phyloP scores from a whole-genome alignment of 92 coral and sea anemone species.

The Epizoanthus ramosus region DNA sequence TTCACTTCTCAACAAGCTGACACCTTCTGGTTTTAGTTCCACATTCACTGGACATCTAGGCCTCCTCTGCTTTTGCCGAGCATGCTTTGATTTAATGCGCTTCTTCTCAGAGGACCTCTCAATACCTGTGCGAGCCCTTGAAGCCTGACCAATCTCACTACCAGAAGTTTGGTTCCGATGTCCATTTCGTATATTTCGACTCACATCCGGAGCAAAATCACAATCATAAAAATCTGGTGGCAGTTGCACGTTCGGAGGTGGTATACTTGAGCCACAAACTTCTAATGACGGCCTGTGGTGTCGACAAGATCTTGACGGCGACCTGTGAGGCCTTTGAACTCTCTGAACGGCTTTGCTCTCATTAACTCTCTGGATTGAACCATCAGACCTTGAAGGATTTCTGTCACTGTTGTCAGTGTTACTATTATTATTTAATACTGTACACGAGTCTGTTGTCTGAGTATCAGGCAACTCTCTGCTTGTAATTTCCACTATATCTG shows the following conservation, averaged over 20 bases:
- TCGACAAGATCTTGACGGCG: background rate
- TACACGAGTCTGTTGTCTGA: background rate
- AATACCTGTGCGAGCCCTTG: slow-evolving; percentile 1
- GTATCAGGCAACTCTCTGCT: background rate
- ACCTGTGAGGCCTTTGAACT: slow-evolving; percentile 6
- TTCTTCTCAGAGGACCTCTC: background rate
- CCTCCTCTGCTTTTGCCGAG: slow-evolving; percentile 4
- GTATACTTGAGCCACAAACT: slow-evolving; percentile 13
- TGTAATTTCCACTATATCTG: background rate
- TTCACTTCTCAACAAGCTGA: slow-evolving; percentile 19
- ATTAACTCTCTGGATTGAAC: background rate
- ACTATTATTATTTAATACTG: slow-evolving; percentile 22
- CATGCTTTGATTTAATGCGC: slow-evolving; percentile 9
- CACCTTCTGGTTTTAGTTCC: slow-evolving; percentile 27
- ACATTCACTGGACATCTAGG: slow-evolving; percentile 2
- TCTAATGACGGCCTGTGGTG: slow-evolving; percentile 10
- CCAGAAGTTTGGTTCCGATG: slow-evolving; percentile 8
- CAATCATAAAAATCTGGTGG: slow-evolving; percentile 29
- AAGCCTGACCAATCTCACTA: background rate
- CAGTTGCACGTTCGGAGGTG: slow-evolving; percentile 30
- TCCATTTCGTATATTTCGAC: slow-evolving; percentile 6
- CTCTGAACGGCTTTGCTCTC: background rate
- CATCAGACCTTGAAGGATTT: background rate
- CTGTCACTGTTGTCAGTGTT: background rate
- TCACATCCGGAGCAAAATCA: slow-evolving; percentile 24